Evolutionary conservation across 2,113 vertebrate genomes (phyloP).

Genomic region (Strigops habroptila): DNA sequence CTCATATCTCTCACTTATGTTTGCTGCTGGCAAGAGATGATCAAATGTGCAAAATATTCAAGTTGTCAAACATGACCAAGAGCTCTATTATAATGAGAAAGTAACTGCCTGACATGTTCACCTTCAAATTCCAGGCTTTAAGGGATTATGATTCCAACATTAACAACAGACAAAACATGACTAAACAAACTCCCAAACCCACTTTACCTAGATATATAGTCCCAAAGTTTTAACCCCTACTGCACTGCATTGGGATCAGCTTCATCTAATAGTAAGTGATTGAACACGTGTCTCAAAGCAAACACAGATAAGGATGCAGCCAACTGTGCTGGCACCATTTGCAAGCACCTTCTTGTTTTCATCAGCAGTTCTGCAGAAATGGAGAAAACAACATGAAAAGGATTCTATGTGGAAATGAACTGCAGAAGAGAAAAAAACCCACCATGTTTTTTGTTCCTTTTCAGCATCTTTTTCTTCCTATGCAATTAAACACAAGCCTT

Average conservation of each 20-base stretch:
- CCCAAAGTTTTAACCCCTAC: not conserved
- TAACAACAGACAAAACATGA: not conserved
- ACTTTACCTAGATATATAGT: not conserved
- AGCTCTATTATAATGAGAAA: not conserved
- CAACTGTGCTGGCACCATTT: not conserved
- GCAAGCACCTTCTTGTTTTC: not conserved
- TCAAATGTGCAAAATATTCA: not conserved
- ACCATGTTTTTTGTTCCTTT: not conserved
- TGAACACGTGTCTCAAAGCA: not conserved
- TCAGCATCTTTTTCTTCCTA: not conserved
- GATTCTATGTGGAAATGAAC: not conserved
- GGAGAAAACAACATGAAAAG: not conserved
- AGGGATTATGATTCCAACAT: not conserved
- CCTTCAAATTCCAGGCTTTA: not conserved
- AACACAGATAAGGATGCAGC: not conserved
- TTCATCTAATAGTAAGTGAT: not conserved
- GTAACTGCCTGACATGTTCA: not conserved
- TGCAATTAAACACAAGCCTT: not conserved
- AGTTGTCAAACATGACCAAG: not conserved
- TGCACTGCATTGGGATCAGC: not conserved
- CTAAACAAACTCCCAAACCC: not conserved
- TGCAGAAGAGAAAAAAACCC: not conserved
- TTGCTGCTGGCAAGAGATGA: not conserved
- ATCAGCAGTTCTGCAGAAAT: not conserved
- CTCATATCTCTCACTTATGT: not conserved